Conservation (phyloP, 1,140 invertebrate genomes). For the Apolygus lucorum region DNA sequence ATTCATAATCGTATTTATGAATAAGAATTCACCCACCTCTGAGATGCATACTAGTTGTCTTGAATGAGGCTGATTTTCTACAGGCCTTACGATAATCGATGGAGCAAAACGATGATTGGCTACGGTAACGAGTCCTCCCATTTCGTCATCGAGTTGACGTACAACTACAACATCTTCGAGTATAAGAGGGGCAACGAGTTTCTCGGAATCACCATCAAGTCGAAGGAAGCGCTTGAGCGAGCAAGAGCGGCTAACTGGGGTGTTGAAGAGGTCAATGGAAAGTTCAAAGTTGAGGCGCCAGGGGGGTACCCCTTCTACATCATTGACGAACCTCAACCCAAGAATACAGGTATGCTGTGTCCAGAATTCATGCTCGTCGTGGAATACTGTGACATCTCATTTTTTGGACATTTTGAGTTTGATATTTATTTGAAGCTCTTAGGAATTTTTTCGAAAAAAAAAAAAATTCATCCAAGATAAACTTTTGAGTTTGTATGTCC, state of each 20-base stretch:
- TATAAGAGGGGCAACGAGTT: slow-evolving; percentile 88
- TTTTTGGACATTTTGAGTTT: too few species aligned
- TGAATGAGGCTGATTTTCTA: slow-evolving; percentile 31
- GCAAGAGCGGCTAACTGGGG: slow-evolving; percentile 60
- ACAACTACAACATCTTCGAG: slow-evolving; percentile 86
- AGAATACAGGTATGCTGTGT: too few species aligned
- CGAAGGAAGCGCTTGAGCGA: slow-evolving; percentile 62
- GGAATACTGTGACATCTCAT: too few species aligned
- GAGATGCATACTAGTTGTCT: background rate
- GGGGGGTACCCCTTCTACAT: slow-evolving; percentile 86
- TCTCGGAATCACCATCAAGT: slow-evolving; percentile 73
- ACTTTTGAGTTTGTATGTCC: too few species aligned
- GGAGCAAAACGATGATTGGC: slow-evolving; percentile 99
- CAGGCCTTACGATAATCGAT: slow-evolving; percentile 91
- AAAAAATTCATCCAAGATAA: too few species aligned
- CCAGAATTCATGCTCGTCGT: too few species aligned
- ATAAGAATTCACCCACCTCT: background rate
- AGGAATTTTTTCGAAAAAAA: too few species aligned
- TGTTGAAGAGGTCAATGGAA: slow-evolving; percentile 48
- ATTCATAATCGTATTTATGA: too few species aligned
- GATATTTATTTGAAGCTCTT: too few species aligned
- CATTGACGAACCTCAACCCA: slow-evolving; percentile 56
- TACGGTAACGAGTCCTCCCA: slow-evolving; percentile 91
- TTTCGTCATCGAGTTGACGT: slow-evolving; percentile 95
- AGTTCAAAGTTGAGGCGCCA: slow-evolving; percentile 60